Evolutionary conservation across 2,113 vertebrate genomes (phyloP), one percentile per base, ranked within the genome.

Genomic region (Psophia crepitans): DNA sequence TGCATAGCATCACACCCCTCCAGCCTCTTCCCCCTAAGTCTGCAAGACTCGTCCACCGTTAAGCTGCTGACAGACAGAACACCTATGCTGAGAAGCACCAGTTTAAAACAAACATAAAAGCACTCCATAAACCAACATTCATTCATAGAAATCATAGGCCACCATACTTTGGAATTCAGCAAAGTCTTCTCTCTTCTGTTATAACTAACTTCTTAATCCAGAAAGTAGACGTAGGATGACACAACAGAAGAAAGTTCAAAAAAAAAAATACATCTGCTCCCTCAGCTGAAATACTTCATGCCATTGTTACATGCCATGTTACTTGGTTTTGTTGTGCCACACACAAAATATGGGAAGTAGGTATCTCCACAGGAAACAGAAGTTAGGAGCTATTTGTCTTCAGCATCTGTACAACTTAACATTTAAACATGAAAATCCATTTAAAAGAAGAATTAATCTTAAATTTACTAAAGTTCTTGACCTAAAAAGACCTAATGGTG

Each of bases 181-280:
- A 30, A 56, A 65, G 7, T 41, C 48, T 54, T 49, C 51, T 41
- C 28, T 79, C 58, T 76, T 54, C 37, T 28, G 3, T 26, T 53
- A 37, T 12, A 71, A 26, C 41, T 57, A 65, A 51, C 5, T 7
- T 84, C 18, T 35, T 64, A 81, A 70, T 11, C 32, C 21, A 56
- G 28, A 37, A 94, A 44, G 39, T 4, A 4, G 33, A 56, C 0
- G 0, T 30, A 49, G 58, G 30, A 53, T 16, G 15, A 44, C 23
- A 82, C 14, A 68, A 60, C 19, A 30, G 27, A 68, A 26, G 15
- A 49, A 49, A 66, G 30, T 37, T 84, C 9, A n/a, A 61, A 32
- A 77, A 80, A 80, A 78, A 66, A 11, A 1, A 19, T 1, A 0
- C 2, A 41, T 41, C 30, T 82, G 30, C 13, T 64, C 0, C 0